A percentile compares a stretch with the other conserved stretches of the same genome.
Evolutionary conservation across 2,797 vertebrate genomes (phyloP).

Genomic region (Sebastiscus albofasciatus): DNA sequence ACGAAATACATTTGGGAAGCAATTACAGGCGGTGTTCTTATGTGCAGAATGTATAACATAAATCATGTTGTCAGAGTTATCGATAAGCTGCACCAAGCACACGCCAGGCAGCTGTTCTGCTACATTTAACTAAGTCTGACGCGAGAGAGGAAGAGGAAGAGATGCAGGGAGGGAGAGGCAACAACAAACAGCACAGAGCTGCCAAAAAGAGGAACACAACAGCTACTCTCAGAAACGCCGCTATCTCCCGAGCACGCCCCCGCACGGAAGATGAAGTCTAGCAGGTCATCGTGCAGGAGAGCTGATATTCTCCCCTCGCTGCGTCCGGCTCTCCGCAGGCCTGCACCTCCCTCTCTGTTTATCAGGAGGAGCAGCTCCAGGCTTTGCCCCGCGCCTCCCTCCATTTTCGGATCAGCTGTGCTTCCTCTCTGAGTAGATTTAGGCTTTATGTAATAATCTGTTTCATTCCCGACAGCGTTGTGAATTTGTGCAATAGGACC

Average conservation of each 20-base stretch:
- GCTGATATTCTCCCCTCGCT: slow-evolving; percentile 37
- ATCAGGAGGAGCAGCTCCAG: slow-evolving; percentile 55
- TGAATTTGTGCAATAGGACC: slow-evolving; percentile 44
- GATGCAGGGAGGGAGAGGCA: not conserved
- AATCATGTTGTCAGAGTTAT: slow-evolving; percentile 78
- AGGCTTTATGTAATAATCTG: slow-evolving; percentile 73
- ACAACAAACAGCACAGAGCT: slow-evolving; percentile 17
- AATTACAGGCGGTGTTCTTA: slow-evolving; percentile 67
- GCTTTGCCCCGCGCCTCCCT: slow-evolving; percentile 44
- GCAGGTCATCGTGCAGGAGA: slow-evolving; percentile 59
- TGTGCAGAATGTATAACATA: slow-evolving; percentile 68
- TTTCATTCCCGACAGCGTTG: slow-evolving; percentile 39
- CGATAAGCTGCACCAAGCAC: slow-evolving; percentile 71
- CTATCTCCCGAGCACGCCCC: slow-evolving; percentile 21
- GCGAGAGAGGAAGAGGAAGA: slow-evolving; percentile 11
- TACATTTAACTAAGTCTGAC: slow-evolving; percentile 76
- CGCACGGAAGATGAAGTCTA: slow-evolving; percentile 31
- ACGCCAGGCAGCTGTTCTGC: slow-evolving; percentile 73
- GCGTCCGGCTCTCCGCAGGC: slow-evolving; percentile 26
- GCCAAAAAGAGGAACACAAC: not conserved
- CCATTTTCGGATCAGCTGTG: slow-evolving; percentile 65
- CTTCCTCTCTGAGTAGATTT: slow-evolving; percentile 66
- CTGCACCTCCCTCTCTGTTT: slow-evolving; percentile 47
- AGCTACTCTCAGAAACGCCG: slow-evolving; percentile 3
- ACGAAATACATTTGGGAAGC: slow-evolving; percentile 65